Evolutionary conservation across 2,113 vertebrate species (phyloP), one percentile per base, ranked within the genome.

Genomic region (Phasianus colchicus): DNA sequence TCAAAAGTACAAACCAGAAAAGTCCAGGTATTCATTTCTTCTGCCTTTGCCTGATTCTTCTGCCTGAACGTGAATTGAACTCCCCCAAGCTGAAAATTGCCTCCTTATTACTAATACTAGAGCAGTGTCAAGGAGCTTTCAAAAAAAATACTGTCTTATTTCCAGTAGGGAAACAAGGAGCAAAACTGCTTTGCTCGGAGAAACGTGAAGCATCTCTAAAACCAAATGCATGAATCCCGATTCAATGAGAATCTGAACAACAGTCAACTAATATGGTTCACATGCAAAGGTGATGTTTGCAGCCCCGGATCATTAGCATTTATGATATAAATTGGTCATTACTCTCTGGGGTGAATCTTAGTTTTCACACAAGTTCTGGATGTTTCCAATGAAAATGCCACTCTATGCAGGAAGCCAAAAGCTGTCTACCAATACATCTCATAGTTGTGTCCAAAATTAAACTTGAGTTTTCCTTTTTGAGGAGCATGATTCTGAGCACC

Each of bases 391-490:
- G 14, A 65, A 81, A 9, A 47, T 67, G 24, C 22, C 36, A 32
- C 34, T 74, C 30, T 43, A 5, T 30, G 13, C 34, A 83, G 18
- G 7, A 7, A 36, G 3, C 10, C 52, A 50, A 43, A 87, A 65
- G 12, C 19, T 55, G 71, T 27, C 52, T 88, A 0, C 12, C 27
- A 30, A 5, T 0, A 14, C 14, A 32, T 25, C 34, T 61, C 7
- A 43, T 0, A 1, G 19, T 10, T 29, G 27, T 2, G 3, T 14
- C 64, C 58, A 15, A 80, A 88, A 71, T n/a, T 54, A 45, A n/a
- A 25, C 45, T 58, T 0, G 0, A 22, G 24, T 19, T 21, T 0
- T 0, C 34, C 42, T 18, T 80, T 91, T 77, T 3, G 15, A n/a
- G 43, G 29, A 50, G 10, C 18, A n/a, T 5, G 6, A 34, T 75